These are phyloP conservation scores for Ceratina calcarata DNA, from an alignment of 1,140 invertebrate species.

Conservation along the genomic window DNA sequence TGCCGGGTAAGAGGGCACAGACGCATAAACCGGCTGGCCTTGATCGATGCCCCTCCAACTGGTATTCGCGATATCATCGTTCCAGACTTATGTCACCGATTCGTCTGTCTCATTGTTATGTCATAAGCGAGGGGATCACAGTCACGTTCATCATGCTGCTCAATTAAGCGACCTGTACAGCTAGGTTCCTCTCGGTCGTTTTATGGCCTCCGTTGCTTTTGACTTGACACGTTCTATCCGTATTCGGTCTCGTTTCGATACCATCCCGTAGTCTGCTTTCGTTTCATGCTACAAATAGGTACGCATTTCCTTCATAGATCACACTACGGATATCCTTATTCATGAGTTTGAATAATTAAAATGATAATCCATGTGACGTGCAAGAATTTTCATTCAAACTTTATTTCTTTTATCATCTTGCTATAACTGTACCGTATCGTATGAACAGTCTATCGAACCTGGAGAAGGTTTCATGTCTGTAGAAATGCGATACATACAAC, in stretches of 20 bases:
- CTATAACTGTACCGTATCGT: no score
- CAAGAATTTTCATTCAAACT: neutral
- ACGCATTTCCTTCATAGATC: slow-evolving; percentile 11
- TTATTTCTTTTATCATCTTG: no score
- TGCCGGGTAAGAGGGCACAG: no score
- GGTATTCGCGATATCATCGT: slow-evolving; percentile 41
- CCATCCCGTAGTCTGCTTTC: neutral
- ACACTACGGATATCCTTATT: no score
- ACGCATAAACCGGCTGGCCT: slow-evolving; percentile 26
- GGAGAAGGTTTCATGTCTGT: no score
- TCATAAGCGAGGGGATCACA: slow-evolving; percentile 29
- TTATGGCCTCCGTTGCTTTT: neutral
- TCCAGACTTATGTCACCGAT: slow-evolving; percentile 50
- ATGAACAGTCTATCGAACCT: no score
- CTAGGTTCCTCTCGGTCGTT: neutral
- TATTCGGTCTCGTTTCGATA: slow-evolving; percentile 7
- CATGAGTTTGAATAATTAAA: no score
- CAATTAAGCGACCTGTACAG: slow-evolving; percentile 32
- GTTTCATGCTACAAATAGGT: slow-evolving; percentile 2
- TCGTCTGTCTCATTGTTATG: slow-evolving; percentile 48
- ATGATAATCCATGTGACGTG: no score
- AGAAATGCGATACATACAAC: no score
- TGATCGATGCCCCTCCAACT: slow-evolving; percentile 32
- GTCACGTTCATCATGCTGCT: slow-evolving; percentile 45
- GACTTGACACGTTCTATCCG: slow-evolving; percentile 25